A percentile compares a stretch with the other conserved stretches of the same genome.
Evolutionary conservation across 2,888 invertebrate species (phyloP).

Genomic region (Phlogophora meticulosa): DNA sequence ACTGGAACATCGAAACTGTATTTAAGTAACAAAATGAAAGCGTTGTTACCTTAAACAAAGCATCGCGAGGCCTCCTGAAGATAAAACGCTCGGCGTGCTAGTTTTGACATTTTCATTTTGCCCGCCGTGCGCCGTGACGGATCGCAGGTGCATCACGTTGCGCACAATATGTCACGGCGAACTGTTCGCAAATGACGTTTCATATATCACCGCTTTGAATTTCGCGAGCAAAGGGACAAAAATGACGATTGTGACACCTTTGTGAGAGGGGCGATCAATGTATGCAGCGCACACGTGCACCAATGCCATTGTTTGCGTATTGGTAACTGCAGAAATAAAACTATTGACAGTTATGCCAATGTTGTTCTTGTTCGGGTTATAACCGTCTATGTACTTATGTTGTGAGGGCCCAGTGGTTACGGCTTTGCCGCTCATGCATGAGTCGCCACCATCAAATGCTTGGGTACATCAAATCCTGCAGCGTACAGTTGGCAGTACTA

Average conservation of each 20-base stretch:
- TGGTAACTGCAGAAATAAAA: constrained; percentile 30
- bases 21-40: constrained; percentile 58
- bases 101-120: constrained; percentile 75
- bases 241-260: constrained; percentile 63
- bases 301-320: constrained; percentile 51
- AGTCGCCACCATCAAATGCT: no score
- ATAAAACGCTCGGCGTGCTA: constrained; percentile 49
- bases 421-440: no score
- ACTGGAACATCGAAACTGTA: constrained; percentile 43
- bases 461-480: no score
- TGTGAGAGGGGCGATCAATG: constrained; percentile 45
- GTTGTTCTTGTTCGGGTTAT: constrained; percentile 12
- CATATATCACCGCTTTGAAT: constrained; percentile 69
- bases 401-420: no score
- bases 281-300: constrained; percentile 40
- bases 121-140: constrained; percentile 61
- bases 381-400: background rate
- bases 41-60: constrained; percentile 53
- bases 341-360: constrained; percentile 36
- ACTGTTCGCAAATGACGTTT: constrained; percentile 70
- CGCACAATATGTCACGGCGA: constrained; percentile 66
- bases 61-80: constrained; percentile 53
- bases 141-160: constrained; percentile 75
- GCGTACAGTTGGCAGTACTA: no score
- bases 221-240: constrained; percentile 63